A percentile compares a stretch with the other conserved stretches of the same genome.
phyloP scores from a whole-genome alignment of 1,140 invertebrate species.

The Chymomyza costata region DNA sequence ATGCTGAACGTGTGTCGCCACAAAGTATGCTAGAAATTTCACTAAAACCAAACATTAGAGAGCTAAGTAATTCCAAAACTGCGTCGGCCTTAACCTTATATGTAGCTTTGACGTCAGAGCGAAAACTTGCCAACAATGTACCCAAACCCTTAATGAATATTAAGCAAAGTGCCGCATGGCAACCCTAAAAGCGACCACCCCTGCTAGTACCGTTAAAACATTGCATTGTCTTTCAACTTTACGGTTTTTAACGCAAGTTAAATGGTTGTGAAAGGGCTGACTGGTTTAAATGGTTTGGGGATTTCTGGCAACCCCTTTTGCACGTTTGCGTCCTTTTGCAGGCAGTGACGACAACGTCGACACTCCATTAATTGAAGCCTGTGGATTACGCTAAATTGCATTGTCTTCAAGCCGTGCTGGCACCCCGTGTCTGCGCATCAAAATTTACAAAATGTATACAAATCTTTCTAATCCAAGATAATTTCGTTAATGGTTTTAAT shows the following conservation, averaged over 20 bases:
- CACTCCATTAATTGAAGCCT: slow-evolving; percentile 74
- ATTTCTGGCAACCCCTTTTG: slow-evolving; percentile 45
- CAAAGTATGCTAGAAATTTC: too few species aligned
- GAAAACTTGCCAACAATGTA: too few species aligned
- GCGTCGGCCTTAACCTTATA: too few species aligned
- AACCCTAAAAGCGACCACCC: too few species aligned
- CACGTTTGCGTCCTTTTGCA: slow-evolving; percentile 1
- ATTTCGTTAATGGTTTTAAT: slow-evolving; percentile 75
- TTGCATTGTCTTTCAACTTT: slow-evolving; percentile 3
- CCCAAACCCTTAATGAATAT: too few species aligned
- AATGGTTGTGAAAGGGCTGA: slow-evolving; percentile 10
- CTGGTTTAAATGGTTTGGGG: too few species aligned
- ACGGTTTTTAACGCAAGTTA: slow-evolving; percentile 1
- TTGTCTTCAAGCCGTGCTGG: slow-evolving; percentile 45
- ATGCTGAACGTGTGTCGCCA: too few species aligned
- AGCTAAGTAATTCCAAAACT: too few species aligned
- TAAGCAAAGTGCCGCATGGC: too few species aligned
- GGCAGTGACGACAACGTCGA: slow-evolving; percentile 24
- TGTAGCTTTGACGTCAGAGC: too few species aligned
- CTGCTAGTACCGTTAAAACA: not conserved
- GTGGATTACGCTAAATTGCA: slow-evolving; percentile 72
- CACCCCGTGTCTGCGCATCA: slow-evolving; percentile 53
- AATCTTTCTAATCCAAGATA: slow-evolving; percentile 74
- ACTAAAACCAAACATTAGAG: too few species aligned
- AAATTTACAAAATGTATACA: slow-evolving; percentile 47